Conservation (phyloP, 2,888 invertebrate species). For the Phyto melanocephala region DNA sequence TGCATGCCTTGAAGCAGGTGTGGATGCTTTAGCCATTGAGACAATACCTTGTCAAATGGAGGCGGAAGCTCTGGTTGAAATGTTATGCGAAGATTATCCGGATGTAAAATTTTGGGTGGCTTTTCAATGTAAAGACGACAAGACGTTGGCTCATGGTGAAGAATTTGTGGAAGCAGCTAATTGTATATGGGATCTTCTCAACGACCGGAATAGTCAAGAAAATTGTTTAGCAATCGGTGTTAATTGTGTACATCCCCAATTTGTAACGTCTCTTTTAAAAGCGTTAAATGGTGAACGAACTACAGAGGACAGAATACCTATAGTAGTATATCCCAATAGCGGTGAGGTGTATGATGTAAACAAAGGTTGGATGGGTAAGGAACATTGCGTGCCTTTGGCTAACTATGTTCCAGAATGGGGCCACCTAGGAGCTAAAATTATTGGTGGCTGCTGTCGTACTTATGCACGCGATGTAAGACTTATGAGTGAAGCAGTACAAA, state of each 20-base stretch:
- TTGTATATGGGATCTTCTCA: conserved; percentile 82
- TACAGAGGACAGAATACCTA: conserved; percentile 81
- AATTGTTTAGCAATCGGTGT: conserved; percentile 91
- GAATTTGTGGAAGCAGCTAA: conserved; percentile 86
- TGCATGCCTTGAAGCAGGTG: conserved; percentile 88
- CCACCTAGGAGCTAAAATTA: conserved; percentile 87
- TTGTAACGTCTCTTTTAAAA: conserved; percentile 82
- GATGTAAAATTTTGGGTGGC: conserved; percentile 90
- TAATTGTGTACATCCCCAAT: conserved; percentile 88
- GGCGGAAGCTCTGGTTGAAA: conserved; percentile 88
- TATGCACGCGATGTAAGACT: conserved; percentile 88
- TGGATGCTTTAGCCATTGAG: conserved; percentile 92
- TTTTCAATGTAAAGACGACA: conserved; percentile 89
- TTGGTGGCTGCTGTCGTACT: conserved; percentile 96
- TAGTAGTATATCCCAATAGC: conserved; percentile 95
- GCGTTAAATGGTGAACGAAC: conserved; percentile 80
- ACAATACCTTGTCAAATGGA: conserved; percentile 94
- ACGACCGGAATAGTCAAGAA: conserved; percentile 82
- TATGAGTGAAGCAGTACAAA: conserved; percentile 81
- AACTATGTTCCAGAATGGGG: conserved; percentile 89
- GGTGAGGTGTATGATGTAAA: conserved; percentile 80
- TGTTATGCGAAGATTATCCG: conserved; percentile 88
- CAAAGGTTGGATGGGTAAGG: conserved; percentile 84
- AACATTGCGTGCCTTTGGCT: conserved; percentile 85
- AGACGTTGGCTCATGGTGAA: conserved; percentile 87